phyloP scores from a whole-genome alignment of 2,888 invertebrate genomes.

The Tetragnatha montana region DNA sequence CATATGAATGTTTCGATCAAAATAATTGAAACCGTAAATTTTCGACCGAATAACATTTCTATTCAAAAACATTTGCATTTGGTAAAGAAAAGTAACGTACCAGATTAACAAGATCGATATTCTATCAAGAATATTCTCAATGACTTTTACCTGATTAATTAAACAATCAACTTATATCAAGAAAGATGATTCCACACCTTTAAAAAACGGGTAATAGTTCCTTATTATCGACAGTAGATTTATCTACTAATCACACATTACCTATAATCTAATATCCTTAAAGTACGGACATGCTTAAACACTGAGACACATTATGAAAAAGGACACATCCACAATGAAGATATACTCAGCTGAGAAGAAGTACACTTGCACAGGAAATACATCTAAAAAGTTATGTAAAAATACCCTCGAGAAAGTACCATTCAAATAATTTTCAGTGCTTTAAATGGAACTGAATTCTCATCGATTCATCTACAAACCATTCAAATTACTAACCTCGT shows the following conservation, averaged over 20 bases:
- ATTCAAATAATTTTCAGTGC: not conserved
- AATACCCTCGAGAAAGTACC: conserved; percentile 55
- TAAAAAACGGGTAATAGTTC: not conserved
- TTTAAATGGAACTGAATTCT: not conserved
- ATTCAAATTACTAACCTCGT: not conserved
- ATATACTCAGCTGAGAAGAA: conserved; percentile 18
- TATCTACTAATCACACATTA: not conserved
- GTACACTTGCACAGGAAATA: conserved; percentile 48
- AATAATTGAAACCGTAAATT: no score
- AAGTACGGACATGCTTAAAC: conserved; percentile 33
- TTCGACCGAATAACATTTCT: no score
- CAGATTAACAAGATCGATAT: no score
- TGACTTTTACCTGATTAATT: no score
- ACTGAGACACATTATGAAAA: conserved; percentile 26
- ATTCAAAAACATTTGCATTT: no score
- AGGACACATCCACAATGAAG: conserved; percentile 21
- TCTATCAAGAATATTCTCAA: no score
- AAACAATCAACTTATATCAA: no score
- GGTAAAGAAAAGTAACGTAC: no score
- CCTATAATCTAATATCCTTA: conserved; percentile 14
- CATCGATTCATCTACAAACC: not conserved
- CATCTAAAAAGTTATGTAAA: conserved; percentile 58
- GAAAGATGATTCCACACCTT: no score
- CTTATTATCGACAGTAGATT: not conserved
- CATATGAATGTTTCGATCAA: no score